Evolutionary conservation across 64 coral and sea anemone species (phyloP).

Genomic region (Hydrozoanthus tunicans): DNA sequence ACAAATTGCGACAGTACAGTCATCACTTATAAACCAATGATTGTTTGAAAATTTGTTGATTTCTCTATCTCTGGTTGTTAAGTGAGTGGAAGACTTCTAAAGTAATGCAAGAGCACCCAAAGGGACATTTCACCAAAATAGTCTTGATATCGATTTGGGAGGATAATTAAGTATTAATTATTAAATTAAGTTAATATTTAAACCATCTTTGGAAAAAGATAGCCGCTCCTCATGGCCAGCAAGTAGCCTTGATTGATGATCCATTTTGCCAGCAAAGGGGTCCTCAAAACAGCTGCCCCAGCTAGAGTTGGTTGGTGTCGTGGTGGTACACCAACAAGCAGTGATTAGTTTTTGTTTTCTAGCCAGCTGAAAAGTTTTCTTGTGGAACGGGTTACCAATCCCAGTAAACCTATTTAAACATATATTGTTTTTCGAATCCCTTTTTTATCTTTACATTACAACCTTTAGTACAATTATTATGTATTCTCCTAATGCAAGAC

Average conservation of each 20-base stretch:
- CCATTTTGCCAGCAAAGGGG: not conserved
- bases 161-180: conserved; percentile 8
- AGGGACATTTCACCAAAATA: conserved; percentile 24
- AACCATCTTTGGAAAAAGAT: conserved; percentile 16
- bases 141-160: not conserved
- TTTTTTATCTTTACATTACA: conserved; percentile 14
- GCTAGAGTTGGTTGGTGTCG: conserved; percentile 6
- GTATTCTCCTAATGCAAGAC: conserved; percentile 11
- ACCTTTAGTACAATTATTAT: not conserved
- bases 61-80: too few species aligned
- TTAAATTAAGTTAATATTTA: conserved; percentile 22
- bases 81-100: too few species aligned
- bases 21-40: too few species aligned
- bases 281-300: not conserved
- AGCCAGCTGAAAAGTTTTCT: conserved; percentile 35
- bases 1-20: too few species aligned
- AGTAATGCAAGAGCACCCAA: conserved; percentile 3
- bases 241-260: conserved; percentile 5
- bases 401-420: conserved; percentile 29
- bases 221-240: conserved; percentile 28
- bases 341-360: conserved; percentile 10
- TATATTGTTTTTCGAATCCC: conserved; percentile 2
- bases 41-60: too few species aligned
- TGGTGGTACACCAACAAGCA: conserved; percentile 9
- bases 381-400: conserved; percentile 25